Conservation (phyloP, 2,797 vertebrate genomes). For the Poecilia wingei region DNA sequence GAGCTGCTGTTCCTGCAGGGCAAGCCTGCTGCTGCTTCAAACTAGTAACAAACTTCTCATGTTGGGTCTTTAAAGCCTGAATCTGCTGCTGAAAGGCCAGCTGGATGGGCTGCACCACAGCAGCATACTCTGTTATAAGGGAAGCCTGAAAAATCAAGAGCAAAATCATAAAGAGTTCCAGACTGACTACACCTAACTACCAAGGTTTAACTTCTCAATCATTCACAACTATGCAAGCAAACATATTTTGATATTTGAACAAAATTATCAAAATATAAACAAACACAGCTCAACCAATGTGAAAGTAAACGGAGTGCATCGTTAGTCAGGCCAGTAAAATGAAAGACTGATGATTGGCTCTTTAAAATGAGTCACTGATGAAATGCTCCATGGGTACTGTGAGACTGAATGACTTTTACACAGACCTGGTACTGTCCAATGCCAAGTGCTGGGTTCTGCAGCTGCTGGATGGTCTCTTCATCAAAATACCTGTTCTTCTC, state of each 20-base stretch:
- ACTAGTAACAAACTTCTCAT: conserved; percentile 91
- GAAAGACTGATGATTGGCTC: neutral
- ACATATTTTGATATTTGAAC: neutral
- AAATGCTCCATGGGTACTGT: neutral
- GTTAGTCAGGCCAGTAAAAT: neutral
- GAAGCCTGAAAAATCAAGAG: conserved; percentile 83
- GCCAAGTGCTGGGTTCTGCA: conserved; percentile 95
- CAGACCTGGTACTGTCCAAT: conserved; percentile 96
- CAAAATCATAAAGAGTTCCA: neutral
- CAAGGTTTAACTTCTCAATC: neutral
- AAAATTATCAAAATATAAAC: neutral
- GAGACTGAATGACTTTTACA: neutral
- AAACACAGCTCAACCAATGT: neutral
- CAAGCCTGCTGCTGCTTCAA: conserved; percentile 84
- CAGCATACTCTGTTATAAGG: conserved; percentile 90
- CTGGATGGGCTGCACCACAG: conserved; percentile 92
- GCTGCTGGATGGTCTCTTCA: conserved; percentile 94
- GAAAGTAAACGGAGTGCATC: too few species aligned
- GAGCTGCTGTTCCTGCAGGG: conserved; percentile 61
- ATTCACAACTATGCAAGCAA: neutral
- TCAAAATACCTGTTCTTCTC: conserved; percentile 99
- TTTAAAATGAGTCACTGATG: neutral
- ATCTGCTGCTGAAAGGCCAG: conserved; percentile 97
- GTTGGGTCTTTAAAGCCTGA: conserved; percentile 91
- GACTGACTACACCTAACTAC: neutral